Percentiles rank a stretch among this genome's conserved stretches.
phyloP scores from a whole-genome alignment of 2,888 invertebrate species.

The Trissolcus brochymenae region DNA sequence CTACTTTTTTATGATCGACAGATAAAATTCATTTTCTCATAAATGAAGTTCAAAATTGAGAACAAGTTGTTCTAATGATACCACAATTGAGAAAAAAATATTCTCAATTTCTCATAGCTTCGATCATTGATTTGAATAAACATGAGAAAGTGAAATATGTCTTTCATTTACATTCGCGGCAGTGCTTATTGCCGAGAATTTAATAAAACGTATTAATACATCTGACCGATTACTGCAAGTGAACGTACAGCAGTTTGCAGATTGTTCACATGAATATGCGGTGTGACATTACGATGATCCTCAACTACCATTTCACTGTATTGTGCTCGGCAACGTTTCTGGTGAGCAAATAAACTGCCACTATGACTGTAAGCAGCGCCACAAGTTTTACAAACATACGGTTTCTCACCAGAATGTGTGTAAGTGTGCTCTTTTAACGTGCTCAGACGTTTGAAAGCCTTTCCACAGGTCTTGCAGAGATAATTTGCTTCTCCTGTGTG shows the following conservation, averaged over 20 bases:
- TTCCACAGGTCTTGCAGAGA: conserved; percentile 73
- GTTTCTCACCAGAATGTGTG: conserved; percentile 75
- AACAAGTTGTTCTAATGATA: no score
- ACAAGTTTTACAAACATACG: conserved; percentile 74
- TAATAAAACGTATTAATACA: conserved; percentile 64
- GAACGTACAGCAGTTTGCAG: conserved; percentile 72
- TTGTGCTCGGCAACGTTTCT: conserved; percentile 73
- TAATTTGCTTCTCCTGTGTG: conserved; percentile 76
- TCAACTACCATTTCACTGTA: conserved; percentile 71
- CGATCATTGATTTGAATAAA: no score
- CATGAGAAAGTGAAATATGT: no score
- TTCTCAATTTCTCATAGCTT: no score
- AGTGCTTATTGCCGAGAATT: conserved; percentile 20
- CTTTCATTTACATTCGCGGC: no score
- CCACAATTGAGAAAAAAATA: no score
- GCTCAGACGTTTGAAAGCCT: conserved; percentile 73
- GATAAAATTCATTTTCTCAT: no score
- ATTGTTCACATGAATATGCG: conserved; percentile 74
- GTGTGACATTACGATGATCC: conserved; percentile 67
- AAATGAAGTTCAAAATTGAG: no score
- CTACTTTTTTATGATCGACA: no score
- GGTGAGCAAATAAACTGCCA: conserved; percentile 74
- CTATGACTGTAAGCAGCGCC: conserved; percentile 75
- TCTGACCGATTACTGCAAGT: conserved; percentile 73
- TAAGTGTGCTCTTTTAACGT: conserved; percentile 75